These are phyloP conservation scores for Coregonus sp. DNA, from an alignment of 2,797 vertebrate genomes.

Conservation along the genomic window DNA sequence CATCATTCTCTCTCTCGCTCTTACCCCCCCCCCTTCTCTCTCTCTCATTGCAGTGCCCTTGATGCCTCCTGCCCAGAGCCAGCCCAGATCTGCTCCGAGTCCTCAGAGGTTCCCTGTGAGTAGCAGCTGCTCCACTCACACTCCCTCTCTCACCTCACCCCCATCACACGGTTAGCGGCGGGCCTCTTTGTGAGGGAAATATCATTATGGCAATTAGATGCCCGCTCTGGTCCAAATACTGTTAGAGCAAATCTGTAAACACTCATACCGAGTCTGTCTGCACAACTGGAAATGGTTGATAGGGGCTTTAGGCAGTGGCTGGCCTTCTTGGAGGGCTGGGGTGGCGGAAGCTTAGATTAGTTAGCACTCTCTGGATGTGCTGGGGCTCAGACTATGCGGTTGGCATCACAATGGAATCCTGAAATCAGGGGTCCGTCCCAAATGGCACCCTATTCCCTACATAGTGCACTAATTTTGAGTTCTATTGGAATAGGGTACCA, in stretches of 20 bases:
- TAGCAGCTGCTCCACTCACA: slow-evolving; percentile 83
- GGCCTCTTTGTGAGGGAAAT: slow-evolving; percentile 73
- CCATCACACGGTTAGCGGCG: slow-evolving; percentile 69
- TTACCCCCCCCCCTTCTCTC: slow-evolving; percentile 24
- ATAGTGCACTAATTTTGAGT: neutral
- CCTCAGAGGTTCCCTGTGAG: slow-evolving; percentile 98
- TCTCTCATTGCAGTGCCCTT: slow-evolving; percentile 90
- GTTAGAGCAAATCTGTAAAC: slow-evolving; percentile 84
- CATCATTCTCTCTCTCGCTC: slow-evolving; percentile 28
- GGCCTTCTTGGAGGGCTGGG: slow-evolving; percentile 41
- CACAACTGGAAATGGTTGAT: slow-evolving; percentile 83
- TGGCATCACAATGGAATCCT: slow-evolving; percentile 68
- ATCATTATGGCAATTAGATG: slow-evolving; percentile 84
- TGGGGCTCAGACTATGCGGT: slow-evolving; percentile 74
- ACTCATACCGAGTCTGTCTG: slow-evolving; percentile 79
- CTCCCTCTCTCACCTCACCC: slow-evolving; percentile 64
- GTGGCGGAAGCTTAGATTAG: slow-evolving; percentile 72
- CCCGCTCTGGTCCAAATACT: slow-evolving; percentile 76
- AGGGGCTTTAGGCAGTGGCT: slow-evolving; percentile 82
- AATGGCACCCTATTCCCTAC: neutral
- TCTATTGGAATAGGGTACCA: neutral
- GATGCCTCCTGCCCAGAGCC: slow-evolving; percentile 92
- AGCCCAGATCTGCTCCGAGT: slow-evolving; percentile 91
- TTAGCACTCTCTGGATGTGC: slow-evolving; percentile 75
- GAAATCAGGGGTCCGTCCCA: slow-evolving; percentile 56